A percentile compares a stretch with the other conserved stretches of the same genome.
Evolutionary conservation across 2,113 vertebrate species (phyloP).

Genomic region (Chinchilla lanigera): DNA sequence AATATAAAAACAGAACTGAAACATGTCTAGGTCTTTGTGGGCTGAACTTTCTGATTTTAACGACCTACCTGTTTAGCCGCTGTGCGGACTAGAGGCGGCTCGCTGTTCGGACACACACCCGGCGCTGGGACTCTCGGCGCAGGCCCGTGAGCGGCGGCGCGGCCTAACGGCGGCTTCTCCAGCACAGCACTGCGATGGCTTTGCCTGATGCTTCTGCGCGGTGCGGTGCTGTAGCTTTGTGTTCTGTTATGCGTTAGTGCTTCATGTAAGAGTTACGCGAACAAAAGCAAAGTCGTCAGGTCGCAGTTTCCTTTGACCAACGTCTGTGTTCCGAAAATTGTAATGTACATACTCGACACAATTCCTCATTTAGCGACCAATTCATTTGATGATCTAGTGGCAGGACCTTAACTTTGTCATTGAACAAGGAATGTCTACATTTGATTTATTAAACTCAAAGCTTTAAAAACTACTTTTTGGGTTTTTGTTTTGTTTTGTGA

Average conservation of each 20-base stretch:
- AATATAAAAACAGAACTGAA: background rate
- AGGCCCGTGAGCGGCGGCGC: too few species aligned
- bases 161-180: too few species aligned
- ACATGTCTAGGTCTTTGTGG: background rate
- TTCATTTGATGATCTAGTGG: background rate
- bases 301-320: background rate
- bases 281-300: background rate
- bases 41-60: slow-evolving; percentile 4
- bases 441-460: background rate
- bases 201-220: too few species aligned
- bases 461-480: background rate
- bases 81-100: background rate
- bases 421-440: background rate
- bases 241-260: too few species aligned
- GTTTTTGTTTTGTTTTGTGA: too few species aligned
- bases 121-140: too few species aligned
- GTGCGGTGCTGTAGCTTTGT: background rate
- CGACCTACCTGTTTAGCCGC: background rate
- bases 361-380: background rate
- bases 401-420: background rate
- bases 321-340: too few species aligned
- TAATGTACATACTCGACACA: background rate
- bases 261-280: background rate
- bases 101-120: too few species aligned
- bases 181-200: too few species aligned